These are phyloP conservation scores for Stomorhina lunata DNA, from an alignment of 2,888 invertebrate species.

Conservation along the genomic window DNA sequence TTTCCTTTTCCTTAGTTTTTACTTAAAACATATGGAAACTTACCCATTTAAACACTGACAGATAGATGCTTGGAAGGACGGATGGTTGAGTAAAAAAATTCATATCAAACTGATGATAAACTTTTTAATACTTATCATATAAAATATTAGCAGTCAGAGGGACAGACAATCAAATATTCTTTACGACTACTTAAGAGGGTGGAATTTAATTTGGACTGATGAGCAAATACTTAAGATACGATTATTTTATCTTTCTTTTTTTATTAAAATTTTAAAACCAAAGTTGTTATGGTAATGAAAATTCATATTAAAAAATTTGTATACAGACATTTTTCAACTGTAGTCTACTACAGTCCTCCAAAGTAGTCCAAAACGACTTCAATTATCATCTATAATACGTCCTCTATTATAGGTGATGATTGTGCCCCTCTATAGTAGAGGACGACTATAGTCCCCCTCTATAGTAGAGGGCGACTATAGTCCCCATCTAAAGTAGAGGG, in stretches of 20 bases:
- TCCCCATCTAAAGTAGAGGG: too few species aligned
- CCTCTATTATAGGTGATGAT: too few species aligned
- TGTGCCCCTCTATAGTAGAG: too few species aligned
- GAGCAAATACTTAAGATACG: neutral
- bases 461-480: too few species aligned
- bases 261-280: neutral
- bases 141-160: conserved; percentile 37
- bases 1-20: neutral
- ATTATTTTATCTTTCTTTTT: neutral
- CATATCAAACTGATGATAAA: conserved; percentile 31
- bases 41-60: conserved; percentile 8
- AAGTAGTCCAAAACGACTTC: too few species aligned
- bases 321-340: too few species aligned
- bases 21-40: neutral
- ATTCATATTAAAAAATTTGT: conserved; percentile 9
- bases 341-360: too few species aligned
- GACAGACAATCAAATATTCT: conserved; percentile 1
- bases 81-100: neutral
- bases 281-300: conserved; percentile 47
- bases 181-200: conserved; percentile 32
- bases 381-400: too few species aligned
- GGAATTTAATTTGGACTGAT: conserved; percentile 22
- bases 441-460: too few species aligned
- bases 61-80: neutral
- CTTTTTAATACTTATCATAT: conserved; percentile 39